Evolutionary conservation across 2,797 vertebrate genomes (phyloP).

Genomic region (Squalus acanthias): DNA sequence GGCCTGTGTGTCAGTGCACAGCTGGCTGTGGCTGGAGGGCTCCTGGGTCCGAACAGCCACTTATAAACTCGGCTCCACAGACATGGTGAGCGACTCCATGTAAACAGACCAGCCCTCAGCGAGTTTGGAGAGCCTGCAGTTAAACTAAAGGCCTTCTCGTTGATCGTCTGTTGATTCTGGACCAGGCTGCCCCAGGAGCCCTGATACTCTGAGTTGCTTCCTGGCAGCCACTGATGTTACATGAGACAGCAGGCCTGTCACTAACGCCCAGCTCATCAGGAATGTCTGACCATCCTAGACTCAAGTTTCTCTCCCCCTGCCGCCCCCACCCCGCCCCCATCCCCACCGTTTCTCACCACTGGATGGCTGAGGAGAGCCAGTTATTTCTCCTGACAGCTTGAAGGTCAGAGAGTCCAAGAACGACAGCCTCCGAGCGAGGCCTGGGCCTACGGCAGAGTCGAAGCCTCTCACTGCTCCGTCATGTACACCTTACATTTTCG

Average conservation of each 20-base stretch:
- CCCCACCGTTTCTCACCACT: neutral
- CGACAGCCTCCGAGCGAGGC: neutral
- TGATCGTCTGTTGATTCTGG: neutral
- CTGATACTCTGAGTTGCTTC: neutral
- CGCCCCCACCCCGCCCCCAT: too few species aligned
- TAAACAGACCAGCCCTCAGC: neutral
- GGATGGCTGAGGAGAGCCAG: neutral
- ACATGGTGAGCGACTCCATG: neutral
- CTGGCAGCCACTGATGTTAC: neutral
- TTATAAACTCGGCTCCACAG: neutral
- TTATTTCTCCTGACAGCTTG: neutral
- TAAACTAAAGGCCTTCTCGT: neutral
- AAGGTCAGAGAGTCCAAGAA: neutral
- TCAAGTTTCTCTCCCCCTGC: neutral
- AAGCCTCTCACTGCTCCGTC: neutral
- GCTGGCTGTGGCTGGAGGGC: neutral
- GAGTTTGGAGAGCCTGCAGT: neutral
- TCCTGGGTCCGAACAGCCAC: neutral
- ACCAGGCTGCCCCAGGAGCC: neutral
- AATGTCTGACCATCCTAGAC: neutral
- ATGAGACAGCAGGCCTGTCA: neutral
- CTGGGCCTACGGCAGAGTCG: neutral
- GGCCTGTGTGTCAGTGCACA: neutral
- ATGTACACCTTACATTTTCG: neutral
- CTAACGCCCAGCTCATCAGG: neutral